Base-by-base conservation (phyloP, 2,113 vertebrate species). In the Morone chrysops region DNA sequence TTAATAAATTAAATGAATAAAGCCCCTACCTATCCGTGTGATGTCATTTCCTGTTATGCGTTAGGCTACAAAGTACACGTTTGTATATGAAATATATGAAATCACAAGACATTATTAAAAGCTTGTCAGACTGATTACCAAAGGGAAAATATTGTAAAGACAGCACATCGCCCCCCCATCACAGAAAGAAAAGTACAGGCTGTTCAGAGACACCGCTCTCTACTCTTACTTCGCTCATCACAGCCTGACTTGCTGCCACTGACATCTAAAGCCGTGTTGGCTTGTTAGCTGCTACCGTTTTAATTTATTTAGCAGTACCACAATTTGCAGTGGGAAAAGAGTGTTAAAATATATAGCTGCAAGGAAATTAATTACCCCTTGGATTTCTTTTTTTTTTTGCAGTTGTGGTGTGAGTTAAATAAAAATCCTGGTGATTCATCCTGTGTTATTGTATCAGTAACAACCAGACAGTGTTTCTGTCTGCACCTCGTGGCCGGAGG, bases 1-100 rank as follows among this genome's bases (percentile, higher is more conserved):
- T 96, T 96, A 95, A 97, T 96, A 92, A 95, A 93, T 95, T 95
- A 94, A 96, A 96, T 94, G 94, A 98, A 96, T 96, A 96, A 98
- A 97, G 93, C 95, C 96, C 96, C 93, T 94, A 89, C 57, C 91
- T 90, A 91, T 92, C 74, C 83, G 94, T 96, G 93, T 93, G 79
- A 79, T 48, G 77, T 93, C 65, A 89, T 94, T 95, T 93, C 16
- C 85, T 90, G 51, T 68, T n/a, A 70, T 18, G 20, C 48, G 60
- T 41, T 54, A 67, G 50, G 54, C 7, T 20, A 45, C 45, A 74
- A 20, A 2, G 62, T 76, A 40, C 31, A 57, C 25, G n/a, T 14
- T 12, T 2, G 8, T 22, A 6, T 54, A 17, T 10, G 25, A 8
- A 20, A 47, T 59, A 31, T 22, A 17, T 31, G 60, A 41, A 5